These are phyloP conservation scores for Cassiopea andromeda DNA, from an alignment of 30 jellyfish, hydroid and myxozoan genomes.

Conservation along the genomic window DNA sequence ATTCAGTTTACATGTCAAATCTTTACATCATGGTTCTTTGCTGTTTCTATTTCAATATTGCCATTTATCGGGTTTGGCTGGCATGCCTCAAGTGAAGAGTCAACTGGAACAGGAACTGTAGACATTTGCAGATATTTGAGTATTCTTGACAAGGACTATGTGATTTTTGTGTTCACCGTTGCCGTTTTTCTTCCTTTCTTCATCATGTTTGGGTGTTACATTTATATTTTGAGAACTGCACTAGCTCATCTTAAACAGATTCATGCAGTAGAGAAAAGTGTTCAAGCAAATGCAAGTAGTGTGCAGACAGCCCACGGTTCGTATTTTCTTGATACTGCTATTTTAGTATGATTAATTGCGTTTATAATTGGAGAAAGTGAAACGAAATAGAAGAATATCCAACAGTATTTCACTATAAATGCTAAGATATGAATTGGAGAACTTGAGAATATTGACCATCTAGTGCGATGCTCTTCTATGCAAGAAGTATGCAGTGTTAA, in stretches of 20 bases:
- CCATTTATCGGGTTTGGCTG: constrained; percentile 70
- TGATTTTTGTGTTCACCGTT: constrained; percentile 39
- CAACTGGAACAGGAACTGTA: neutral
- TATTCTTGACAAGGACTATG: constrained; percentile 48
- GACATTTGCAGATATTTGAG: constrained; percentile 61
- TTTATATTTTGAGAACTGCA: constrained; percentile 57
- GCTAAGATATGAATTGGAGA: no score
- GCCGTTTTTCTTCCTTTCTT: constrained; percentile 67
- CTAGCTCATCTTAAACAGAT: constrained; percentile 41
- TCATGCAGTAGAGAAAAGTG: constrained; percentile 48
- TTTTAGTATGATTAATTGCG: neutral
- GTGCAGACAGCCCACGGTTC: neutral
- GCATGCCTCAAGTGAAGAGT: neutral
- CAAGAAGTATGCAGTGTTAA: no score
- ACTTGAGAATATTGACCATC: no score
- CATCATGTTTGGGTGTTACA: constrained; percentile 43
- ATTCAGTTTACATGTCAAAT: constrained; percentile 13
- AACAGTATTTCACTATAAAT: no score
- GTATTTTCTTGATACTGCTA: neutral
- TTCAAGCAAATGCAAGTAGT: neutral
- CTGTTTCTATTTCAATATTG: constrained; percentile 33
- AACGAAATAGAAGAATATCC: no score
- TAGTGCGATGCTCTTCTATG: no score
- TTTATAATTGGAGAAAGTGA: no score
- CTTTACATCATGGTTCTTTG: constrained; percentile 45